phyloP scores from a whole-genome alignment of 2,797 vertebrate genomes.

The Brachyrhaphis roseni region DNA sequence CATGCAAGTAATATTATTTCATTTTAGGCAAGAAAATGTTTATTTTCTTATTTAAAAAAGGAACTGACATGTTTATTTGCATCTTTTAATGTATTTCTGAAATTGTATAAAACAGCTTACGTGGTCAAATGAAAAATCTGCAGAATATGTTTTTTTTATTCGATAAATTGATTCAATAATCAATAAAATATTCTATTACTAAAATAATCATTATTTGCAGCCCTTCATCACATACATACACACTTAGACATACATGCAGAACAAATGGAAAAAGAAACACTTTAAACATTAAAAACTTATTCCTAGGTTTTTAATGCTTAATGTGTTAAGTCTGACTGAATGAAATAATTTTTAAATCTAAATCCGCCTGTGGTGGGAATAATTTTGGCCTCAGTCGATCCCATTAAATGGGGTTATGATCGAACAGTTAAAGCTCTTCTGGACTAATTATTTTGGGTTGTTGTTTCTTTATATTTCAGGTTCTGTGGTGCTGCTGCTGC shows the following conservation, averaged over 20 bases:
- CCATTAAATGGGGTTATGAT: not conserved
- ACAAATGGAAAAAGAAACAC: not conserved
- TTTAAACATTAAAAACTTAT: not conserved
- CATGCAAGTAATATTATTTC: not conserved
- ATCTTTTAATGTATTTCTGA: not conserved
- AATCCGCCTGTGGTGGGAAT: not conserved
- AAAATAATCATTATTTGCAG: not conserved
- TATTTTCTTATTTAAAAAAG: not conserved
- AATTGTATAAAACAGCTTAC: not conserved
- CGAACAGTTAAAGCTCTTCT: not conserved
- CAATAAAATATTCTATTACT: not conserved
- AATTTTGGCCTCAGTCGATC: not conserved
- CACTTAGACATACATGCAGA: not conserved
- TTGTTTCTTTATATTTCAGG: conserved; percentile 10
- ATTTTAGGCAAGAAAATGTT: not conserved
- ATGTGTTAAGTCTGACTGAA: not conserved
- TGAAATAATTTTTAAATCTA: not conserved
- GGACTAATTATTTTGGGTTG: not conserved
- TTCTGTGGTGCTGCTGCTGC: not conserved
- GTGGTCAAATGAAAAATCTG: not conserved
- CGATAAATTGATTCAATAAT: not conserved
- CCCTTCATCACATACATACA: not conserved
- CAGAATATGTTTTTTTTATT: not conserved
- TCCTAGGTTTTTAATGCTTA: no score
- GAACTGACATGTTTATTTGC: not conserved